Conservation (phyloP, 2,797 vertebrate genomes). For the Sebastes vulpes region DNA sequence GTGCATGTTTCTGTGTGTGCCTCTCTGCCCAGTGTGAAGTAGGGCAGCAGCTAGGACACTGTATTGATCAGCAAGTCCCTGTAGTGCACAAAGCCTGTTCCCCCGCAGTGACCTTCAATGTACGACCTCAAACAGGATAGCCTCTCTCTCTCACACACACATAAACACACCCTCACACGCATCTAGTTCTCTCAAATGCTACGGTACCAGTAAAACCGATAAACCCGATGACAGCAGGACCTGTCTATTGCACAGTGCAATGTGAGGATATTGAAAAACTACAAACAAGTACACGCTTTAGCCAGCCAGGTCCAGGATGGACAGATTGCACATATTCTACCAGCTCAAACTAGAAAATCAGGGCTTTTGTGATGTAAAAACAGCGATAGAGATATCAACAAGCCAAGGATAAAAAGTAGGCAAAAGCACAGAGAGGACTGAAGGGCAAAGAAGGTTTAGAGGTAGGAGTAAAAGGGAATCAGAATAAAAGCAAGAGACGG, state of each 20-base stretch:
- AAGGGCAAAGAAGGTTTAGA: neutral
- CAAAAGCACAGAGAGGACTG: neutral
- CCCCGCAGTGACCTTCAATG: constrained; percentile 65
- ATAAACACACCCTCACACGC: neutral
- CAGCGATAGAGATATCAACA: neutral
- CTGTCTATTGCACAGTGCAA: neutral
- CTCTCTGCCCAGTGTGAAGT: constrained; percentile 44
- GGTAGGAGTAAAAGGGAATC: neutral
- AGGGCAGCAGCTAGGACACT: constrained; percentile 68
- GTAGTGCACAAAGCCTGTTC: constrained; percentile 41
- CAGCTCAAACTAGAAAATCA: accelerated
- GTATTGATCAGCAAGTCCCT: constrained; percentile 67
- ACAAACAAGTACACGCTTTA: neutral
- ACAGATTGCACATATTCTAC: neutral
- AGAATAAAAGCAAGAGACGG: neutral
- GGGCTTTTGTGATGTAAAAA: constrained; percentile 4
- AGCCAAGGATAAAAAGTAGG: neutral
- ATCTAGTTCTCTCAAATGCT: constrained; percentile 3
- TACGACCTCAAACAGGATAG: constrained; percentile 10
- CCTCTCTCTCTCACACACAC: neutral
- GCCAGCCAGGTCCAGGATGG: neutral
- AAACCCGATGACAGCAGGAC: constrained; percentile 21
- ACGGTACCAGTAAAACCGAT: constrained; percentile 35
- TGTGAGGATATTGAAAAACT: neutral
- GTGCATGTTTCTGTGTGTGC: neutral